Conservation (phyloP, 2,113 vertebrate genomes). For the Platysternon megacephalum region DNA sequence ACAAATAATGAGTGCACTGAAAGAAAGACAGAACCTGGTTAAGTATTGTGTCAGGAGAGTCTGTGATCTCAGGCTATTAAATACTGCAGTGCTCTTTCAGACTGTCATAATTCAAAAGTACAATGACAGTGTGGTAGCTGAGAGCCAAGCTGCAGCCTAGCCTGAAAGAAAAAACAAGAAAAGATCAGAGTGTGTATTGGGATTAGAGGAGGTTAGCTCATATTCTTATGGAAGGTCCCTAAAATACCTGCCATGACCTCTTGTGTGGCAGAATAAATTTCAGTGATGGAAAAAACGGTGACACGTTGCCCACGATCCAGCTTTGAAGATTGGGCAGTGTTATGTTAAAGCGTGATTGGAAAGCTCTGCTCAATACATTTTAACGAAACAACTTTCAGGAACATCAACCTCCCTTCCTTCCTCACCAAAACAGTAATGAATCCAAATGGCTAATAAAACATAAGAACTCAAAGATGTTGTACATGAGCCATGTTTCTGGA, state of each 20-base stretch:
- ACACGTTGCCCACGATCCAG: slow-evolving; percentile 34
- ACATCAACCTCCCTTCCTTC: slow-evolving; percentile 79
- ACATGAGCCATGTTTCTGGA: slow-evolving; percentile 74
- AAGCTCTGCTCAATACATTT: slow-evolving; percentile 80
- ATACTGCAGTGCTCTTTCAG: slow-evolving; percentile 55
- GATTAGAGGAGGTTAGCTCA: slow-evolving; percentile 66
- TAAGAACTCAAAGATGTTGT: slow-evolving; percentile 78
- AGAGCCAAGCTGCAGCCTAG: slow-evolving; percentile 43
- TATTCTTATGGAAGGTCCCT: slow-evolving; percentile 61
- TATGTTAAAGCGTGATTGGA: slow-evolving; percentile 72
- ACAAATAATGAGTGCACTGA: slow-evolving; percentile 70
- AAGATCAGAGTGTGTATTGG: slow-evolving; percentile 44
- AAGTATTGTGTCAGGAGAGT: slow-evolving; percentile 55
- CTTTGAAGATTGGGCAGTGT: slow-evolving; percentile 32
- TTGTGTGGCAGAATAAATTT: slow-evolving; percentile 59
- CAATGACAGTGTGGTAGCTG: slow-evolving; percentile 50
- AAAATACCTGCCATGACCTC: slow-evolving; percentile 60
- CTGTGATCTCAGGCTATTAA: slow-evolving; percentile 76
- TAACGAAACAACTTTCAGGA: slow-evolving; percentile 79
- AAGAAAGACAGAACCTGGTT: slow-evolving; percentile 70
- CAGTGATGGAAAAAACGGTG: slow-evolving; percentile 51
- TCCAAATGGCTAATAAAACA: slow-evolving; percentile 85
- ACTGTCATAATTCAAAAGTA: slow-evolving; percentile 67
- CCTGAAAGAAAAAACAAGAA: slow-evolving; percentile 20
- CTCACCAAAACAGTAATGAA: slow-evolving; percentile 81